A percentile compares a stretch with the other conserved stretches of the same genome.
These are phyloP conservation scores for Sminthurinus aureus DNA, from an alignment of 2,888 invertebrate species.

Conservation along the genomic window DNA sequence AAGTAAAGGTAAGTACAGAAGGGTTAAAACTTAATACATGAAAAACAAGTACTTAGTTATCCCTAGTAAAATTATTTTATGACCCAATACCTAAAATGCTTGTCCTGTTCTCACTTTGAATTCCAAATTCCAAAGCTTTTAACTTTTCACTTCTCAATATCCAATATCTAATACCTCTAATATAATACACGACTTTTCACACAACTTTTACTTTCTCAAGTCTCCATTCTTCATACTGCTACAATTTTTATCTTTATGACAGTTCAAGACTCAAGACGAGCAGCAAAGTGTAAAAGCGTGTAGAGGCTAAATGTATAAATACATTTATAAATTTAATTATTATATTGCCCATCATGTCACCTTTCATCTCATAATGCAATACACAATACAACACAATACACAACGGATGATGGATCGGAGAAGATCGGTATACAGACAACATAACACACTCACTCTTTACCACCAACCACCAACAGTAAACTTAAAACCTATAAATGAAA, in stretches of 20 bases:
- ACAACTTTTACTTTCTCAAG: neutral
- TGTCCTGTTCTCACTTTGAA: too few relatives aligned
- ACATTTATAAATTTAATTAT: too few relatives aligned
- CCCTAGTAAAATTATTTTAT: slow-evolving; percentile 31
- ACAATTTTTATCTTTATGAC: slow-evolving; percentile 2
- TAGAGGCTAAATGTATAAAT: neutral
- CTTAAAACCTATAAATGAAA: too few relatives aligned
- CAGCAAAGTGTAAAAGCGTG: slow-evolving; percentile 37
- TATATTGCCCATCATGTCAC: too few relatives aligned
- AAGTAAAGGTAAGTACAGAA: too few relatives aligned
- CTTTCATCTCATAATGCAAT: too few relatives aligned
- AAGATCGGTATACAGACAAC: too few relatives aligned
- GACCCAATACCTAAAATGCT: neutral
- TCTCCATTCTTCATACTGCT: neutral
- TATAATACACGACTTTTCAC: too few relatives aligned
- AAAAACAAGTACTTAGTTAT: neutral
- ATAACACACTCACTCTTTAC: too few relatives aligned
- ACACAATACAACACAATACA: neutral
- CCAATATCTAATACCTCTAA: too few relatives aligned
- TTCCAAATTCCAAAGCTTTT: neutral
- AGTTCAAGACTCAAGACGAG: slow-evolving; percentile 22
- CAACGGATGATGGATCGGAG: neutral
- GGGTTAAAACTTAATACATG: too few relatives aligned
- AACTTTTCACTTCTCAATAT: neutral
- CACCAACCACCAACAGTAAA: too few relatives aligned